These are phyloP conservation scores for Erethizon dorsatum DNA, from an alignment of 2,797 vertebrate species.

Conservation along the genomic window DNA sequence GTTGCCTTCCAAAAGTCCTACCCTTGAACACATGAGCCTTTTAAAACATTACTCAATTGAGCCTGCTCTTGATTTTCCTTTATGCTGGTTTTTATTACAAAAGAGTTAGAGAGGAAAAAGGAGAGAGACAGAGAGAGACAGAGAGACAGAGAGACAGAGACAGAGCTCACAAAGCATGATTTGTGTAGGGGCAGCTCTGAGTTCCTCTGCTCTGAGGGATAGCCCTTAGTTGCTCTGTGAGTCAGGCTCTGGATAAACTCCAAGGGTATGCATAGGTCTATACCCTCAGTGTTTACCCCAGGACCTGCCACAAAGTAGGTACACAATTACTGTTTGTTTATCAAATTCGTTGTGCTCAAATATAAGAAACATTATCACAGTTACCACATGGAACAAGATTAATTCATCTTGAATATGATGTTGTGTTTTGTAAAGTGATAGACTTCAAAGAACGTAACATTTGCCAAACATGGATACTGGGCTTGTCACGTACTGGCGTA, in stretches of 20 bases:
- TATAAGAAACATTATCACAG: background rate
- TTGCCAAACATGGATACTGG: background rate
- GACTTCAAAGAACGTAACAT: background rate
- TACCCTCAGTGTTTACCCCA: background rate
- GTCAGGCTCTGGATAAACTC: background rate
- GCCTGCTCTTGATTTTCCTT: background rate
- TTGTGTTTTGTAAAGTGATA: slow-evolving; percentile 31
- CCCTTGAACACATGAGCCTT: background rate
- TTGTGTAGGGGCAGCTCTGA: background rate
- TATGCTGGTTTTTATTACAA: background rate
- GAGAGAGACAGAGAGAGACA: background rate
- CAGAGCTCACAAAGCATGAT: background rate
- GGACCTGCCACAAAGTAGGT: background rate
- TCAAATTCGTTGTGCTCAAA: background rate
- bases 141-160: background rate
- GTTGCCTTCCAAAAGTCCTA: background rate
- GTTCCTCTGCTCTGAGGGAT: background rate
- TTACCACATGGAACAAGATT: background rate
- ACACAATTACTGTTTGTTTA: background rate
- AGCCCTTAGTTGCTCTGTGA: background rate
- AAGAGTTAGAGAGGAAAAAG: background rate
- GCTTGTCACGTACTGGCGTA: background rate
- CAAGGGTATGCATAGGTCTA: background rate
- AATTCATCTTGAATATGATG: background rate
- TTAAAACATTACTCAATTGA: background rate